Evolutionary conservation across 53 echinoderm and acorn worm genomes (phyloP).

Genomic region (Mesocentrotus franciscanus): DNA sequence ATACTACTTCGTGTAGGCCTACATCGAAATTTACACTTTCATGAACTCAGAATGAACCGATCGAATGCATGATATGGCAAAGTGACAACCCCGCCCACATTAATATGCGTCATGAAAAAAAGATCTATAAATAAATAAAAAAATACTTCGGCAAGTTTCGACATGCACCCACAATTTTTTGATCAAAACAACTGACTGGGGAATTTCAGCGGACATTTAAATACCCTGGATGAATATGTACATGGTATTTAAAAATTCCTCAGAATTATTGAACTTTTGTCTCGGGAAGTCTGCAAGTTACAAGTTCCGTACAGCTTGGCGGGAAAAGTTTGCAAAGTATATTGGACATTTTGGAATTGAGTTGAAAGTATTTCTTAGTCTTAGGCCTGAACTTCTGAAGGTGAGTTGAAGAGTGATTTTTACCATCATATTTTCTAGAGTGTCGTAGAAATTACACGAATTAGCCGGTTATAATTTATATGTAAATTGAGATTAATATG

Average conservation of each 20-base stretch:
- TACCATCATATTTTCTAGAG: no score
- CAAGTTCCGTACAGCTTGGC: neutral
- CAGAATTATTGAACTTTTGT: neutral
- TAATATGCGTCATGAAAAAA: conserved; percentile 5
- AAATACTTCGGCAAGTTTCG: conserved; percentile 5
- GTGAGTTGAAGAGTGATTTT: neutral
- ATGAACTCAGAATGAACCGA: no score
- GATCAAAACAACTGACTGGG: conserved; percentile 25
- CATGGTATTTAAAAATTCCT: conserved; percentile 1
- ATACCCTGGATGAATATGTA: conserved; percentile 24
- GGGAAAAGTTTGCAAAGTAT: neutral
- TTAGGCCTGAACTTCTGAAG: neutral
- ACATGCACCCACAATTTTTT: conserved; percentile 34
- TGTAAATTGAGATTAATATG: no score
- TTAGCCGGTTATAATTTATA: no score
- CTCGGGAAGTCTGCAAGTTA: neutral
- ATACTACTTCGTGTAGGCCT: neutral
- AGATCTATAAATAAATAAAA: neutral
- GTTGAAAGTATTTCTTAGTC: no score
- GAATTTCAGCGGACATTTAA: conserved; percentile 3
- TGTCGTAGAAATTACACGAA: no score
- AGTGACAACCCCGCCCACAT: conserved; percentile 3
- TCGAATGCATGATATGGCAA: neutral
- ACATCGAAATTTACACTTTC: no score
- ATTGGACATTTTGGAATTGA: neutral